Evolutionary conservation across 2,113 vertebrate genomes (phyloP).

Genomic region (Mesocricetus auratus): DNA sequence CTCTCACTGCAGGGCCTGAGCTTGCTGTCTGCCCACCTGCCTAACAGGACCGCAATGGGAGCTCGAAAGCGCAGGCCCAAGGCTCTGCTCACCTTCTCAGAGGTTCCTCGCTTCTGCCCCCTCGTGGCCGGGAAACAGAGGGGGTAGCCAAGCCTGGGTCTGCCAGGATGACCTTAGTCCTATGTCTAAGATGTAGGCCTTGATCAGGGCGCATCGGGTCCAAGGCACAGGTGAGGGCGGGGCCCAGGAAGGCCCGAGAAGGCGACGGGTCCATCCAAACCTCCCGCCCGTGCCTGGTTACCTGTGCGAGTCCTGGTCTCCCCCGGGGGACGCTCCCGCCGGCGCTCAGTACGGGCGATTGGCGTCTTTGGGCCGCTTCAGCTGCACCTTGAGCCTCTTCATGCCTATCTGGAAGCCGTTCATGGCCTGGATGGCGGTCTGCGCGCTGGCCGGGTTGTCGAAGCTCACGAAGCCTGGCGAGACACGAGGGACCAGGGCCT

Average conservation of each 20-base stretch:
- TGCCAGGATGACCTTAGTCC: constrained; percentile 5
- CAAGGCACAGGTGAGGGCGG: constrained; percentile 66
- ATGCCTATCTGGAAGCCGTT: no score
- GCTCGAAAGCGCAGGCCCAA: neutral
- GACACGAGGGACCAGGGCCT: constrained; percentile 89
- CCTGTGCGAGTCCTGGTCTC: constrained; percentile 91
- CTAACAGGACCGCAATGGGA: neutral
- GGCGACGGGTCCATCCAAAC: constrained; percentile 78
- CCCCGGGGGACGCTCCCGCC: constrained; percentile 84
- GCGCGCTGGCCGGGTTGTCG: constrained; percentile 99
- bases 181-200: constrained; percentile 3
- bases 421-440: constrained; percentile 99
- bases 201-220: constrained; percentile 73
- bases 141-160: constrained; percentile 2
- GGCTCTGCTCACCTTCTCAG: neutral
- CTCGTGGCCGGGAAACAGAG: neutral
- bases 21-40: constrained; percentile 33
- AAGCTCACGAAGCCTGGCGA: constrained; percentile 99
- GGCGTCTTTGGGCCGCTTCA: constrained; percentile 99
- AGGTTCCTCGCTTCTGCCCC: neutral
- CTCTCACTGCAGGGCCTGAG: neutral
- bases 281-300: constrained; percentile 82
- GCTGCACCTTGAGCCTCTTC: constrained; percentile 99
- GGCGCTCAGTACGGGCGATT: constrained; percentile 97
- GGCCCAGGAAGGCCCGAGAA: constrained; percentile 53